A percentile compares a stretch with the other conserved stretches of the same genome.
Conservation (phyloP, 2,888 invertebrate genomes). For the Oligia strigilis region DNA sequence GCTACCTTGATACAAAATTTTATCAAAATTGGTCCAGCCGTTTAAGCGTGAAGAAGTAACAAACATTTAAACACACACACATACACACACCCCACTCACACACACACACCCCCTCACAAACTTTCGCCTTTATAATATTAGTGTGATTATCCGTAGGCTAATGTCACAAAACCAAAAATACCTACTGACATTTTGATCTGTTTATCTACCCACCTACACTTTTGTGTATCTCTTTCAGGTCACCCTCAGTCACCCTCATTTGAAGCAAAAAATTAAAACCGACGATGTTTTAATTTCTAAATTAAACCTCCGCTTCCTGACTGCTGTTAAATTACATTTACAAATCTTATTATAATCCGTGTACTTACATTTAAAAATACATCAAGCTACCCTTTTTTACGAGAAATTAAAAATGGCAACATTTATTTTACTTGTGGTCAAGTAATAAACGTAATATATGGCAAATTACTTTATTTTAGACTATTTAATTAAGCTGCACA, state of each 20-base stretch:
- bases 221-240: neutral
- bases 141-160: neutral
- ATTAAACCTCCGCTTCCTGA: slow-evolving; percentile 14
- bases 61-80: too few species aligned
- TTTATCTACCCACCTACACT: neutral
- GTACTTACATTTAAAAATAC: slow-evolving; percentile 35
- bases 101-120: too few species aligned
- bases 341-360: slow-evolving; percentile 1
- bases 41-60: too few species aligned
- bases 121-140: too few species aligned
- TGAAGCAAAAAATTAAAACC: slow-evolving; percentile 3
- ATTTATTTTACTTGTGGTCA: neutral
- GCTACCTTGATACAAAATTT: too few species aligned
- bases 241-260: slow-evolving; percentile 30
- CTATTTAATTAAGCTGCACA: neutral
- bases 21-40: too few species aligned
- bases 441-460: neutral
- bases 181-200: neutral
- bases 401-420: slow-evolving; percentile 17
- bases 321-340: slow-evolving; percentile 16
- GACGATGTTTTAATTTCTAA: slow-evolving; percentile 11
- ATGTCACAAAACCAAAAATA: neutral
- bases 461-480: slow-evolving; percentile 14
- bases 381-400: slow-evolving; percentile 32
- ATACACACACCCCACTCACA: too few species aligned